A percentile compares a stretch with the other conserved stretches of the same genome.
These are phyloP conservation scores for Enteromius afrohamiltoni DNA, from an alignment of 2,797 vertebrate species.

Conservation along the genomic window DNA sequence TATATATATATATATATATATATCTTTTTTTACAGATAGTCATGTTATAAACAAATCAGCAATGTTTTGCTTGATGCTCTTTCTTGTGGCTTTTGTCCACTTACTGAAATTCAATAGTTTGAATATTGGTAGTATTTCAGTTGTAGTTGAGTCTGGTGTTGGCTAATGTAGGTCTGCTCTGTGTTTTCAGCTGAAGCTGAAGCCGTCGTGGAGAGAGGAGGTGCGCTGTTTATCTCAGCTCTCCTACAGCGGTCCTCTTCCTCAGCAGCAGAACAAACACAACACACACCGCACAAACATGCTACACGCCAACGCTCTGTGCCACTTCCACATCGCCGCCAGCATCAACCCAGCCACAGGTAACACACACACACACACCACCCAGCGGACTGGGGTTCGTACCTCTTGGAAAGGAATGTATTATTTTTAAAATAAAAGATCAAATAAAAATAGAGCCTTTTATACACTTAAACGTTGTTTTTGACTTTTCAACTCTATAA, in stretches of 20 bases:
- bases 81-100: background rate
- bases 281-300: slow-evolving; percentile 80
- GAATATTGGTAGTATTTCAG: background rate
- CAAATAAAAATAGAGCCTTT: too few relatives aligned
- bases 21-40: background rate
- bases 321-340: slow-evolving; percentile 98
- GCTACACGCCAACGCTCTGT: slow-evolving; percentile 91
- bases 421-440: too few relatives aligned
- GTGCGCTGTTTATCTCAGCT: slow-evolving; percentile 80
- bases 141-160: background rate
- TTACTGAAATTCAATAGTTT: background rate
- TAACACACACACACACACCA: slow-evolving; percentile 61
- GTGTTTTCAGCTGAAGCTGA: slow-evolving; percentile 80
- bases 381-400: too few relatives aligned
- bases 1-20: too few relatives aligned
- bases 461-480: too few relatives aligned
- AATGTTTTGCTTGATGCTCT: too few relatives aligned
- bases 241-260: slow-evolving; percentile 84
- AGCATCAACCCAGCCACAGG: slow-evolving; percentile 99
- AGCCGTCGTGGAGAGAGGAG: slow-evolving; percentile 79
- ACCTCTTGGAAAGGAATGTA: too few relatives aligned
- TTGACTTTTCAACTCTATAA: background rate
- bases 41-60: background rate
- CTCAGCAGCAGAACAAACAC: slow-evolving; percentile 87
- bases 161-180: background rate